A percentile compares a stretch with the other conserved stretches of the same genome.
phyloP scores from a whole-genome alignment of 2,797 vertebrate species.

The Sylvilagus floridanus region DNA sequence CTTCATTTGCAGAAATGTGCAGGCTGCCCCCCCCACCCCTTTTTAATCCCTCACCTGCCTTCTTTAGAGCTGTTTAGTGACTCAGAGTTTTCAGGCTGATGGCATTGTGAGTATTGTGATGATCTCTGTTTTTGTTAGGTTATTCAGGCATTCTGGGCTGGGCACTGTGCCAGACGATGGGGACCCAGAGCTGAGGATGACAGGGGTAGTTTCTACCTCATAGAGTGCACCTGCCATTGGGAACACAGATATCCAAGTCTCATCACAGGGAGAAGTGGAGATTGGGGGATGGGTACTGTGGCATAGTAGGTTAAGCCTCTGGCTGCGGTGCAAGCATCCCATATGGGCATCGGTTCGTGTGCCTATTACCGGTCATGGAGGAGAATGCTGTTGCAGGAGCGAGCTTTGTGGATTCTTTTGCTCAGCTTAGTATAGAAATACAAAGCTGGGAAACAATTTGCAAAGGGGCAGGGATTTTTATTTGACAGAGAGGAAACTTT shows the following conservation, averaged over 20 bases:
- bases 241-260: not conserved
- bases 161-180: not conserved
- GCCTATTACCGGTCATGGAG: no score
- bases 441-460: no score
- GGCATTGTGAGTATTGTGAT: not conserved
- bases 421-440: no score
- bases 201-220: not conserved
- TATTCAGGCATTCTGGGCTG: not conserved
- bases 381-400: no score
- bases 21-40: not conserved
- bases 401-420: no score
- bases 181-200: not conserved
- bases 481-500: no score
- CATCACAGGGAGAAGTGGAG: not conserved
- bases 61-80: slow-evolving; percentile 26
- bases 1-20: slow-evolving; percentile 24
- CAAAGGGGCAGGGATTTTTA: no score
- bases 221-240: not conserved
- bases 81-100: not conserved
- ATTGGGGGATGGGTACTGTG: no score
- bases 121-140: not conserved
- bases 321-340: no score
- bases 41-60: not conserved
- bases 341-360: no score
- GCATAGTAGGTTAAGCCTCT: no score